Percentiles rank a stretch among this genome's conserved stretches.
Evolutionary conservation across 2,113 vertebrate species (phyloP).

Genomic region (Copsychus sechellarum): DNA sequence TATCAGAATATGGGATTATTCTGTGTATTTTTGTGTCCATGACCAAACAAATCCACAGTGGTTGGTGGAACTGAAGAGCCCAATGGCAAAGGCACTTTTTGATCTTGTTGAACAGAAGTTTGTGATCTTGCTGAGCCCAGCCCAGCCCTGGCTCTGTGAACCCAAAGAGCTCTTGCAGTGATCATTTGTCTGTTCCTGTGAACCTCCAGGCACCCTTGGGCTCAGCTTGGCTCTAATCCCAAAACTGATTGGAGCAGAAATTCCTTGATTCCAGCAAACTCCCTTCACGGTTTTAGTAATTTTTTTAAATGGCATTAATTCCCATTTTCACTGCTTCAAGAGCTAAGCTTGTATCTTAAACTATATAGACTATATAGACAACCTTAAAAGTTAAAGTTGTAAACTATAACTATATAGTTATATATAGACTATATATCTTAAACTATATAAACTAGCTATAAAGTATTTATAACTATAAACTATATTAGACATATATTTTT

Average conservation of each 20-base stretch:
- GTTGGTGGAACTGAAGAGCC: neutral
- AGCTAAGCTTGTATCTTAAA: neutral
- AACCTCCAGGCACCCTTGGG: neutral
- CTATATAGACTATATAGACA: too few species aligned
- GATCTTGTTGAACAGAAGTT: neutral
- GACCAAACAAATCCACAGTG: neutral
- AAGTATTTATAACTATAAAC: too few species aligned
- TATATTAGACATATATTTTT: neutral
- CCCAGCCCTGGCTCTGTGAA: neutral
- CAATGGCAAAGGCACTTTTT: neutral
- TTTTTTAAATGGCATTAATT: neutral
- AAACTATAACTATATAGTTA: too few species aligned
- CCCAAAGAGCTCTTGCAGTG: neutral
- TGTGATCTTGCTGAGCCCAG: neutral
- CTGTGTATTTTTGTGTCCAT: fast-evolving
- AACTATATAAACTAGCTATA: too few species aligned
- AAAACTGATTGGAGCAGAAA: neutral
- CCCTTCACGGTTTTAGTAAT: neutral
- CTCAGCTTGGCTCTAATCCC: neutral
- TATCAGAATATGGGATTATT: neutral
- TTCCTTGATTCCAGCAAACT: neutral
- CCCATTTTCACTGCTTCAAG: neutral
- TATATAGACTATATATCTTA: too few species aligned
- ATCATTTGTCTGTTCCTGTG: slow-evolving; percentile 4
- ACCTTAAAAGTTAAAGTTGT: too few species aligned